These are phyloP conservation scores for Apostichopus californicus DNA, from an alignment of 35 echinoderm and acorn worm species.

Conservation along the genomic window DNA sequence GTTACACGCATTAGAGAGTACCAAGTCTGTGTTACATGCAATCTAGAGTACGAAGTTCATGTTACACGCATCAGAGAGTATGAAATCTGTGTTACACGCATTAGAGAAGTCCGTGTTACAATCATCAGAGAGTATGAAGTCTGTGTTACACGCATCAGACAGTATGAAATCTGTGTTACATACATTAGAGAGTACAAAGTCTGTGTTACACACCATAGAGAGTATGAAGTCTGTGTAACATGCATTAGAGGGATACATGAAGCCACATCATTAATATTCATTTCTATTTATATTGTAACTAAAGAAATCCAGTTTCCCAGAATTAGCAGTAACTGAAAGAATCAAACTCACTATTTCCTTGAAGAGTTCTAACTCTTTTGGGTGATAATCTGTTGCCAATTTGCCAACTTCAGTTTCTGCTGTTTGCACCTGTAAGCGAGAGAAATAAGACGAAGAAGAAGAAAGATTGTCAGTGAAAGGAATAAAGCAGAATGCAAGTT, in stretches of 20 bases:
- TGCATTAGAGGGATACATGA: neutral
- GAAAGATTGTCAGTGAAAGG: no score
- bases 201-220: neutral
- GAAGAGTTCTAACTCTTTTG: conserved; percentile 72
- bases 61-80: no score
- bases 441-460: neutral
- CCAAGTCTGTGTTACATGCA: no score
- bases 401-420: conserved; percentile 72
- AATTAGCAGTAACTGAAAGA: no score
- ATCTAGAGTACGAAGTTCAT: no score
- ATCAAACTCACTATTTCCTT: conserved; percentile 72
- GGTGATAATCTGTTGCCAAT: conserved; percentile 63
- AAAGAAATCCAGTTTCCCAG: no score
- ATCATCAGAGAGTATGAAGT: neutral
- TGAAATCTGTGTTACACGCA: no score
- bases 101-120: neutral
- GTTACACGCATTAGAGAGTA: no score
- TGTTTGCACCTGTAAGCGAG: conserved; percentile 59
- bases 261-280: no score
- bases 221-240: neutral
- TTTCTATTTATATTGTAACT: no score
- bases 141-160: neutral
- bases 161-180: no score
- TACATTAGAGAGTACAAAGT: neutral
- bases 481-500: no score